A percentile compares a stretch with the other conserved stretches of the same genome.
These are phyloP conservation scores for Rhizomys pruinosus DNA, from an alignment of 2,113 vertebrate species.

Conservation along the genomic window DNA sequence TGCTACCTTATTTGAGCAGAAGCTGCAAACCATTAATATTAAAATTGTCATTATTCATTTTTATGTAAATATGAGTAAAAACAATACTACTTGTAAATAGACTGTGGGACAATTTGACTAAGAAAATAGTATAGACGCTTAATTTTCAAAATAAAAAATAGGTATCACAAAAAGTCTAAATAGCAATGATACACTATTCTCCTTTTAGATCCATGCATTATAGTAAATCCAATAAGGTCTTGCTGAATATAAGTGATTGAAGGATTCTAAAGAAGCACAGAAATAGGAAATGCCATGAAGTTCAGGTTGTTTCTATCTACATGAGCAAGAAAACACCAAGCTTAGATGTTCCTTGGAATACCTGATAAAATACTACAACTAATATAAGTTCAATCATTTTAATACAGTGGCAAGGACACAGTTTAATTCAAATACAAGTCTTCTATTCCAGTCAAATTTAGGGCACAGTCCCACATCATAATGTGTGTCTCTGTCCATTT, in stretches of 20 bases:
- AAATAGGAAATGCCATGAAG: neutral
- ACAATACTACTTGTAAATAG: too few relatives aligned
- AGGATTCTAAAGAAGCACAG: conserved; percentile 24
- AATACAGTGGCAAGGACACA: neutral
- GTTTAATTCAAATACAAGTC: conserved; percentile 57
- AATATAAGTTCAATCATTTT: conserved; percentile 33
- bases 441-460: conserved; percentile 7
- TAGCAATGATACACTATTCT: conserved; percentile 3
- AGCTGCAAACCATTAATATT: too few relatives aligned
- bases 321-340: conserved; percentile 66
- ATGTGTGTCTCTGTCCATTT: conserved; percentile 51
- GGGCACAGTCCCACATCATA: neutral
- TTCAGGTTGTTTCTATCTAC: neutral
- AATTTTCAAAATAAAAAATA: neutral
- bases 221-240: neutral
- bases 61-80: too few relatives aligned
- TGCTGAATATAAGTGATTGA: conserved; percentile 23
- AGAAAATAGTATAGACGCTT: neutral
- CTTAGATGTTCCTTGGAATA: conserved; percentile 51
- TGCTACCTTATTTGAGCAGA: too few relatives aligned
- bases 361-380: conserved; percentile 49
- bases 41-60: too few relatives aligned
- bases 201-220: neutral
- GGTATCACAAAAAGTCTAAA: neutral
- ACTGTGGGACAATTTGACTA: neutral